A percentile compares a stretch with the other conserved stretches of the same genome.
These are phyloP conservation scores for Cyclargus thomasi DNA, from an alignment of 1,140 invertebrate genomes.

Conservation along the genomic window DNA sequence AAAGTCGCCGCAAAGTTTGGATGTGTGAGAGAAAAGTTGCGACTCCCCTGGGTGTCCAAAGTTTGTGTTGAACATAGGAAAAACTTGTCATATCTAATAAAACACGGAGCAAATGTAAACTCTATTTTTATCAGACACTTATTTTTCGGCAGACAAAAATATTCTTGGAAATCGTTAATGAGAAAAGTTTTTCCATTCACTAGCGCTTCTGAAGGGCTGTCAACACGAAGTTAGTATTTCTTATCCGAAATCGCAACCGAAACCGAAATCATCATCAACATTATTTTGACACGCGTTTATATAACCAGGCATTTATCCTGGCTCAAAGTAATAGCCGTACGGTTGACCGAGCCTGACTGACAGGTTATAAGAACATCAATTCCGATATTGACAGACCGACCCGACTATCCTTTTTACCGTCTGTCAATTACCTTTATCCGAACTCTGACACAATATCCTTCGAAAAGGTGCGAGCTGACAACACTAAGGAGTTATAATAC, in stretches of 20 bases:
- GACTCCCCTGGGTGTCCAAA: not conserved
- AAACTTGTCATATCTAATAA: not conserved
- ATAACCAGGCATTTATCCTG: not conserved
- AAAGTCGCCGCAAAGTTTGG: not conserved
- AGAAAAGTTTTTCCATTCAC: too few species aligned
- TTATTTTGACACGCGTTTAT: not conserved
- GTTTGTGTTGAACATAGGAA: not conserved
- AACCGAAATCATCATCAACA: too few species aligned
- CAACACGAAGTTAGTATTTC: not conserved
- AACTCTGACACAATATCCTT: not conserved
- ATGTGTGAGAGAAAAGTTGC: not conserved
- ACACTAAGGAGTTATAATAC: too few species aligned
- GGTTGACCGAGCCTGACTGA: not conserved
- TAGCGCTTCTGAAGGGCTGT: too few species aligned
- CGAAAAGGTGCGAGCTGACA: too few species aligned
- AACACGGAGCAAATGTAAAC: too few species aligned
- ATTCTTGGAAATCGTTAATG: too few species aligned
- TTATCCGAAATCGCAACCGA: not conserved
- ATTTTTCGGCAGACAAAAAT: too few species aligned
- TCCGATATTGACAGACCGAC: not conserved
- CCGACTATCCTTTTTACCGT: not conserved
- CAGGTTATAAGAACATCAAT: not conserved
- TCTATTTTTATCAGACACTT: too few species aligned
- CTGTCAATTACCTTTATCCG: constrained; percentile 1
- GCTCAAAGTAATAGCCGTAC: not conserved